Base-by-base conservation (phyloP, 2,113 vertebrate species). In the Psophia crepitans region DNA sequence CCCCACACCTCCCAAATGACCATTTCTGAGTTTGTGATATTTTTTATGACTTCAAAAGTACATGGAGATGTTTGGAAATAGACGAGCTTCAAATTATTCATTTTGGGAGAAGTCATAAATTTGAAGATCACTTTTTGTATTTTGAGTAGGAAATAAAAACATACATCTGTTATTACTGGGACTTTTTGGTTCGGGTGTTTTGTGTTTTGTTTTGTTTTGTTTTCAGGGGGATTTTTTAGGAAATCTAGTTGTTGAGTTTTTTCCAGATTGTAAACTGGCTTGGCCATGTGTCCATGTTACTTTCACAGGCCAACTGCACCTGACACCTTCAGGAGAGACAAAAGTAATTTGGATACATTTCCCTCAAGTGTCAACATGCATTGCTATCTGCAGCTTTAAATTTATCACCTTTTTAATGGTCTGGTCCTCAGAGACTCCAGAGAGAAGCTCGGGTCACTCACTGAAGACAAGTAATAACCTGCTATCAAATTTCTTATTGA, bases 401-500 rank as follows among this genome's bases (percentile, higher is more conserved):
- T 89, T 77, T 89, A 74, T 54, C 23, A 37, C 17, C 32, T 78
- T 89, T 93, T 73, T 58, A 70, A 66, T 46, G 14, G 7, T 28
- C 28, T 74, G 26, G 6, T 74, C 46, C 51, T 77, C 28, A n/a
- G 39, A 71, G 15, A 57, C 10, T 14, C 26, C 20, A 63, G 37
- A 35, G 58, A 83, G 28, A 58, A 66, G 15, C 37, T 43, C 0
- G 0, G 14, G 23, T 75, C 12, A 5, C 73, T 83, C 46, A 33
- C 49, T 80, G 51, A 80, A 88, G 79, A 63, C 21, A n/a, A 87
- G 64, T 14, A 81, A 86, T 84, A 95, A 95, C 46, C 54, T 74
- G 16, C 84, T 94, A 70, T 77, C 71, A 90, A 28, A 81, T 86
- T 94, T 94, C 54, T 81, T 65, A 74, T 5, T 78, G 64, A 95